Percentiles rank a stretch among this genome's conserved stretches.
Conservation (phyloP, 2,113 vertebrate genomes). For the Gasterosteus aculeatus region DNA sequence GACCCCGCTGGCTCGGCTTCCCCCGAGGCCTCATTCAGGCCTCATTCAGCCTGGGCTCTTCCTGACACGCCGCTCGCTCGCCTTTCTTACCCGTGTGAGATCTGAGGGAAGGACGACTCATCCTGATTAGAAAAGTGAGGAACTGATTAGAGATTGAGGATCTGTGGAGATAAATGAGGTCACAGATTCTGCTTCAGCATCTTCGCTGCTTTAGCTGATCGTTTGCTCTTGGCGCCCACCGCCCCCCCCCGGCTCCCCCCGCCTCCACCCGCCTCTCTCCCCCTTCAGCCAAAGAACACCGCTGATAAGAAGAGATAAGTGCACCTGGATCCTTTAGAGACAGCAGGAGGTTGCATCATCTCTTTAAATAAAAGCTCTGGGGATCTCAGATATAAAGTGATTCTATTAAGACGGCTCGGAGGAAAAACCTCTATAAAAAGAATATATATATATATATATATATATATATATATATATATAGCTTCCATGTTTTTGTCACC, state of each 20-base stretch:
- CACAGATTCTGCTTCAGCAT: not conserved
- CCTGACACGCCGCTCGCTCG: constrained; percentile 20
- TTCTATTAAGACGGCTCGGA: constrained; percentile 41
- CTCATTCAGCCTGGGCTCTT: constrained; percentile 49
- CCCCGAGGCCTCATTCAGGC: constrained; percentile 46
- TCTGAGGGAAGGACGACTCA: not conserved
- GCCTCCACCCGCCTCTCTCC: constrained; percentile 46
- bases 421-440: constrained; percentile 6
- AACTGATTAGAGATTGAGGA: constrained; percentile 4
- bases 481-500: not conserved
- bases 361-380: constrained; percentile 52
- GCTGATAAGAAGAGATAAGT: constrained; percentile 77
- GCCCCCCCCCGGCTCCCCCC: too few relatives aligned
- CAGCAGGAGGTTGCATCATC: constrained; percentile 63
- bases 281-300: constrained; percentile 86
- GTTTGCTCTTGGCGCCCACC: too few relatives aligned
- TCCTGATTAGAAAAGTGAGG: constrained; percentile 10
- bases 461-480: not conserved
- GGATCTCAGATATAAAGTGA: constrained; percentile 27
- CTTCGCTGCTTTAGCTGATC: too few relatives aligned
- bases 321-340: constrained; percentile 61
- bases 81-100: constrained; percentile 36
- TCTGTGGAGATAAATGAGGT: constrained; percentile 18
- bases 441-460: too few relatives aligned
- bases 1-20: constrained; percentile 48